phyloP scores from a whole-genome alignment of 2,797 vertebrate genomes.

The Cephalopachus bancanus region DNA sequence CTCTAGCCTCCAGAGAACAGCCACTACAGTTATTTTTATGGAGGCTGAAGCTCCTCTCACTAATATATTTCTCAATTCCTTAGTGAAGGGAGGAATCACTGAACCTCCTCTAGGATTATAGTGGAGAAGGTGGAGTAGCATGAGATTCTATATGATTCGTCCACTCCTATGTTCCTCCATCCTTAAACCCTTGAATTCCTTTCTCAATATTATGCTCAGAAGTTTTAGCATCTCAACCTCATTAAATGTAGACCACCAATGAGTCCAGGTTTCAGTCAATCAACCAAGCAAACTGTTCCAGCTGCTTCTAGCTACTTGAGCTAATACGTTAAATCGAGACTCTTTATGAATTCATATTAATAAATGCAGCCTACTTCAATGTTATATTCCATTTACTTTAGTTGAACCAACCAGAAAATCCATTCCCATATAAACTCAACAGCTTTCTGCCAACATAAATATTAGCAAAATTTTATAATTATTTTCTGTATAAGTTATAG shows the following conservation, averaged over 20 bases:
- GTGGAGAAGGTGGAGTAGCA: not conserved
- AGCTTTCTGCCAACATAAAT: constrained; percentile 14
- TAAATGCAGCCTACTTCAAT: constrained; percentile 38
- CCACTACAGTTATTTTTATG: not conserved
- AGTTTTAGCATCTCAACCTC: not conserved
- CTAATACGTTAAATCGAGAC: not conserved
- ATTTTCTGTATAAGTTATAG: not conserved
- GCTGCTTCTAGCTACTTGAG: not conserved
- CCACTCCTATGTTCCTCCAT: not conserved
- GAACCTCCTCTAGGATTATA: not conserved
- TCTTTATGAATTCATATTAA: not conserved
- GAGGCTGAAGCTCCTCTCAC: not conserved
- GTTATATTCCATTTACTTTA: constrained; percentile 20
- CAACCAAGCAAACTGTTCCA: not conserved
- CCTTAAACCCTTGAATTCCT: not conserved
- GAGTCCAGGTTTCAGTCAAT: not conserved
- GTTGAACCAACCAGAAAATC: constrained; percentile 17
- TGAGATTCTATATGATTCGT: not conserved
- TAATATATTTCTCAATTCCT: not conserved
- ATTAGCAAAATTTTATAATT: constrained; percentile 5
- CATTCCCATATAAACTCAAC: constrained; percentile 50
- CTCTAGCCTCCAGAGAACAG: not conserved
- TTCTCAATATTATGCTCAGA: not conserved
- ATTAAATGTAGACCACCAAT: not conserved
- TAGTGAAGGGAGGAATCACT: not conserved